Conservation (phyloP, 2,888 invertebrate genomes). For the Eumerus sabulonum region DNA sequence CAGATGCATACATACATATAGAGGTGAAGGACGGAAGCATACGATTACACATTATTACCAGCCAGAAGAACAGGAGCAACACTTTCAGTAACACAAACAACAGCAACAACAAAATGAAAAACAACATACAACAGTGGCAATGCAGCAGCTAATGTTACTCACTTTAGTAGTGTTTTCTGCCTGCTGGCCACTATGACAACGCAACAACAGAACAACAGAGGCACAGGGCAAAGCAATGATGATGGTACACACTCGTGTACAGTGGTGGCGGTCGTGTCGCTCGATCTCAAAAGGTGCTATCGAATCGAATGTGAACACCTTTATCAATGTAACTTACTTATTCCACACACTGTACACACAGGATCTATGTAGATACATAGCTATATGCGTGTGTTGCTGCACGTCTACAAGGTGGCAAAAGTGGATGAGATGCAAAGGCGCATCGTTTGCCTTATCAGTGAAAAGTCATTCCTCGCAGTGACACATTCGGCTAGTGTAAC, state of each 20-base stretch:
- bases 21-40: conserved; percentile 50
- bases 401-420: conserved; percentile 63
- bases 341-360: conserved; percentile 34
- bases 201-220: conserved; percentile 8
- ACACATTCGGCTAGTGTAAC: conserved; percentile 63
- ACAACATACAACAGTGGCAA: conserved; percentile 49
- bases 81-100: conserved; percentile 23
- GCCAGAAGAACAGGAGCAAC: conserved; percentile 58
- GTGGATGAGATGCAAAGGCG: conserved; percentile 34
- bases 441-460: conserved; percentile 49
- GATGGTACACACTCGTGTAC: neutral
- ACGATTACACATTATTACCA: conserved; percentile 68
- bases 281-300: conserved; percentile 69
- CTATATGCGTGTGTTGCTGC: neutral
- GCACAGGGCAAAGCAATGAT: neutral
- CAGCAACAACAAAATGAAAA: no score
- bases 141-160: conserved; percentile 61
- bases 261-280: conserved; percentile 64
- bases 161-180: conserved; percentile 47
- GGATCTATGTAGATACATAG: neutral
- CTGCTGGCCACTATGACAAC: conserved; percentile 14
- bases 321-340: conserved; percentile 69
- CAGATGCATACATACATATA: conserved; percentile 1
- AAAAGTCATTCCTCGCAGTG: conserved; percentile 64
- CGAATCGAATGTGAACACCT: conserved; percentile 69